phyloP scores from a whole-genome alignment of 2,888 invertebrate genomes.

The Pseudococcus viburni region DNA sequence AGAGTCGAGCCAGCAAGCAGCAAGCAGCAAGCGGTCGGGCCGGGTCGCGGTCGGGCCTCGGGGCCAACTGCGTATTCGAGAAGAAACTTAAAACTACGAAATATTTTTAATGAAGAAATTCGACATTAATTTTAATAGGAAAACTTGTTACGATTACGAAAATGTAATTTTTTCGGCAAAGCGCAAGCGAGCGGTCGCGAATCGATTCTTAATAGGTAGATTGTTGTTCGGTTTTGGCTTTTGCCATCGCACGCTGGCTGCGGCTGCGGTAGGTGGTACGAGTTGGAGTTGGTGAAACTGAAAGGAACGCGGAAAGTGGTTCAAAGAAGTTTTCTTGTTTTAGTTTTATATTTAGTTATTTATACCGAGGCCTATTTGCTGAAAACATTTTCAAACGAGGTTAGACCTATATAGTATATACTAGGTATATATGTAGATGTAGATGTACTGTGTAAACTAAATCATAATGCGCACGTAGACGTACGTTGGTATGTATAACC shows the following conservation, averaged over 20 bases:
- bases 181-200: background rate
- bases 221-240: background rate
- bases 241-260: background rate
- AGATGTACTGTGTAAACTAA: background rate
- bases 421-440: background rate
- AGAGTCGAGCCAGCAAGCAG: background rate
- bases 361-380: background rate
- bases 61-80: background rate
- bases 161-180: background rate
- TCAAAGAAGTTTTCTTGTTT: conserved; percentile 3
- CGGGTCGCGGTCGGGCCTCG: background rate
- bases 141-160: background rate
- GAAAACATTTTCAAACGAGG: background rate
- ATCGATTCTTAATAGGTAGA: background rate
- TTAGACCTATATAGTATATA: background rate
- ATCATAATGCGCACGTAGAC: background rate
- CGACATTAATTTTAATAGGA: background rate
- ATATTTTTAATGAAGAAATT: background rate
- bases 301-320: conserved; percentile 20
- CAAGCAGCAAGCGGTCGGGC: no score
- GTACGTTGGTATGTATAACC: background rate
- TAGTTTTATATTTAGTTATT: background rate
- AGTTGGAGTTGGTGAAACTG: background rate
- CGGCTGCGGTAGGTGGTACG: background rate
- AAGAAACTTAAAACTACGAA: background rate